Percentiles rank a stretch among this genome's conserved stretches.
phyloP scores from a whole-genome alignment of 35 echinoderm and acorn worm species.

The Heliocidaris erythrogramma region DNA sequence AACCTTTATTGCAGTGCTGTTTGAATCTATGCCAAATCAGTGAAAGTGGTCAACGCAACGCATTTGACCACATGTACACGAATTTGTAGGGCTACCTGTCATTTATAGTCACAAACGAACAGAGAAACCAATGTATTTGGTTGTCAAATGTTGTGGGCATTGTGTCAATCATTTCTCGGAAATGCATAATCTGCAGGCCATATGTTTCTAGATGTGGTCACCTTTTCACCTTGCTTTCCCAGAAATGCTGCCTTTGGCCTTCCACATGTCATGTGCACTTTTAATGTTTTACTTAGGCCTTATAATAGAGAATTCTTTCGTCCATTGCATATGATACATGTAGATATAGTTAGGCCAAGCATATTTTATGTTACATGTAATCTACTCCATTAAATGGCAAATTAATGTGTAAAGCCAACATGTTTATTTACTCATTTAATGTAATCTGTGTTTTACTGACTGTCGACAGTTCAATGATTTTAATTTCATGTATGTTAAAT shows the following conservation, averaged over 20 bases:
- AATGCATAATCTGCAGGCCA: background rate
- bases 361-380: too few species aligned
- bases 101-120: background rate
- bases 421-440: too few species aligned
- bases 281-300: background rate
- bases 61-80: too few species aligned
- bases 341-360: too few species aligned
- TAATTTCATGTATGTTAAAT: too few species aligned
- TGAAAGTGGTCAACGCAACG: background rate
- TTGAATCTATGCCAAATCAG: background rate
- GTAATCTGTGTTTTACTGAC: too few species aligned
- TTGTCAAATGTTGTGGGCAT: background rate
- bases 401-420: too few species aligned
- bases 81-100: background rate
- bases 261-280: background rate
- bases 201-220: background rate
- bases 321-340: background rate
- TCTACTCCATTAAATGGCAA: too few species aligned
- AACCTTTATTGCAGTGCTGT: background rate
- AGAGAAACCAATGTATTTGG: background rate
- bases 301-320: background rate
- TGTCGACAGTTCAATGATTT: too few species aligned
- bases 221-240: background rate
- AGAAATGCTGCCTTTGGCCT: background rate
- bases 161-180: slow-evolving; percentile 10